Base-by-base conservation (phyloP, 2,888 invertebrate genomes). In the Mamestra brassicae region DNA sequence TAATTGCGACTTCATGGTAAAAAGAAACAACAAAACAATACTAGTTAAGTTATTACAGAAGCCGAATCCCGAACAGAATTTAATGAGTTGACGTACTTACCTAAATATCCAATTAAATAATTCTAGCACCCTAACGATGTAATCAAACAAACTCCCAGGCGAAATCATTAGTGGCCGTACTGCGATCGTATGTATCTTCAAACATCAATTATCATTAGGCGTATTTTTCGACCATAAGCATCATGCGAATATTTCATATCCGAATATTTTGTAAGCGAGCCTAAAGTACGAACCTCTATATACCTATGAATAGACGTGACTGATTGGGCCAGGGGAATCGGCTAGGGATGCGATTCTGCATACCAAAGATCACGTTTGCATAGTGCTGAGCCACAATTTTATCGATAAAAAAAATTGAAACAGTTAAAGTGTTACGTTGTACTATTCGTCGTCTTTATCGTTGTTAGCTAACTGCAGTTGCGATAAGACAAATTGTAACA, bases 311-410 rank as follows among this genome's bases (percentile, higher is more conserved):
- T 72, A 88, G 70, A 91, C 93, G 91, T 91, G 92, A 90, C 92
- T 92, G 93, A 93, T 93, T 92, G 90, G 88, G 89, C 91, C 89
- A 85, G 86, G 85, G 79, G 87, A 88, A 86, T 83, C 86, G 81
- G 85, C 88, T 89, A 86, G 90, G 90, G 92, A 90, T 90, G 89
- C 90, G 90, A 92, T 92, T 93, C 91, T 93, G 93, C 94, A 94
- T 95, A 91, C 87, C 86, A 87, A 92, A 93, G 93, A 94, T 92
- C 92, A 92, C 89, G 90, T 90, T 85, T 76, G 76, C 52, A 62
- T 90, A 93, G 91, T 87, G 92, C 77, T 80, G 90, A 61, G 70
- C 65, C 63, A 42, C 50, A 57, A 38, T 64, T 62, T 60, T 87
- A 87, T 91, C 90, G 89, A 91, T 84, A 80, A 57, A 15, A 38